Evolutionary conservation across 2,888 invertebrate genomes (phyloP), one percentile per base, ranked within the genome.

Genomic region (Priocnemis perturbator): DNA sequence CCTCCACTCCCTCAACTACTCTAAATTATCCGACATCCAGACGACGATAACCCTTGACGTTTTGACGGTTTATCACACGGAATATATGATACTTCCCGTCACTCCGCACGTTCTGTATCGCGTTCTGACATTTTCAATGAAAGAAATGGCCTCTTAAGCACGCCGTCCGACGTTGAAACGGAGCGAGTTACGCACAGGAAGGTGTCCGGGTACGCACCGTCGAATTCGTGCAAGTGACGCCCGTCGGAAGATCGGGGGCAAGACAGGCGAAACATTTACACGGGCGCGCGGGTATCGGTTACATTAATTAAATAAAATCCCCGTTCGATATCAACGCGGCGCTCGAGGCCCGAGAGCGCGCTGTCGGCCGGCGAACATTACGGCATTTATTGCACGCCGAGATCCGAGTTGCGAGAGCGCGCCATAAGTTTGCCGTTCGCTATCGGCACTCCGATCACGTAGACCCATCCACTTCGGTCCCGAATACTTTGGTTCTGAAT

Each of bases 381-480:
- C 70, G 67, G 71, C 78, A 73, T 74, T 79, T 79, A 79, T 76
- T 76, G 76, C 79, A 62, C 56, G 44, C 58, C n/a, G 69, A 69
- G 65, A 70, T 74, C 73, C 71, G 77, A 77, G 71, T 74, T 78
- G 75, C 63, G 74, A 64, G 71, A 76, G 69, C 75, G 73, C 64
- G 59, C 81, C 80, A 79, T 85, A 83, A 81, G 79, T 85, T 79
- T 81, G 81, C 55, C 71, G 52, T 3, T 9, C 70, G 73, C 74
- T 83, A 85, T 85, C 84, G 77, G 72, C 66, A 83, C 76, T 71
- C 82, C 77, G 79, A 85, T 84, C 85, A 83, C 85, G 84, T 83
- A 83, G 68, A 74, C 69, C 78, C 79, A 74, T 80, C 74, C 79
- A 73, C 74, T 79, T 81, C 60, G 69, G 65, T 59, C 72, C 71